Conservation (phyloP, 2,797 vertebrate species). For the Hyperoplus lanceolatus region DNA sequence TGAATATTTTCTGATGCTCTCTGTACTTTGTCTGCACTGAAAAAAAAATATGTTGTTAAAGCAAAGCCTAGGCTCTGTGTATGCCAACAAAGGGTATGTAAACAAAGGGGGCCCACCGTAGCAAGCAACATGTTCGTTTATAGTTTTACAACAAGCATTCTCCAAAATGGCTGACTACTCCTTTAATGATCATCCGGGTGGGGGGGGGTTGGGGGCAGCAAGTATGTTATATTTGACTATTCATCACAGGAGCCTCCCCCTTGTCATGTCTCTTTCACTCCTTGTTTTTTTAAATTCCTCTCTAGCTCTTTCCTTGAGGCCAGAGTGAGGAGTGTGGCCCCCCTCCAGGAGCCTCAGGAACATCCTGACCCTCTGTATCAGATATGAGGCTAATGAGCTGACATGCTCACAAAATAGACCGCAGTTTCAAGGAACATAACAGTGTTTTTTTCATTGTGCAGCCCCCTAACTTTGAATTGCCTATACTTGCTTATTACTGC, state of each 20-base stretch:
- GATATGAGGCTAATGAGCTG: constrained; percentile 67
- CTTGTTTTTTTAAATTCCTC: constrained; percentile 52
- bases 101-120: no score
- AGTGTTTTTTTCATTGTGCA: constrained; percentile 6
- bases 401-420: constrained; percentile 38
- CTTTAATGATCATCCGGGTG: no score
- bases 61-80: no score
- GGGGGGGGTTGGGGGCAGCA: not conserved
- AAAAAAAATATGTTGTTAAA: no score
- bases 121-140: no score
- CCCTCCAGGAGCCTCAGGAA: constrained; percentile 48
- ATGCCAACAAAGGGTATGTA: no score
- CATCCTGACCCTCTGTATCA: constrained; percentile 59
- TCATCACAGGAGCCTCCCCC: constrained; percentile 38
- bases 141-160: no score
- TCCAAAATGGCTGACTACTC: no score
- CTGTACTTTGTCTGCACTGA: no score
- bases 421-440: constrained; percentile 24
- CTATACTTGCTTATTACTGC: not conserved
- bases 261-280: constrained; percentile 48
- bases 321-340: constrained; percentile 23
- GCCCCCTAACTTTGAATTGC: not conserved
- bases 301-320: constrained; percentile 44
- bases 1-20: no score
- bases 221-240: constrained; percentile 39